Base-by-base conservation (phyloP, 2,797 vertebrate genomes). In the Otus scops region DNA sequence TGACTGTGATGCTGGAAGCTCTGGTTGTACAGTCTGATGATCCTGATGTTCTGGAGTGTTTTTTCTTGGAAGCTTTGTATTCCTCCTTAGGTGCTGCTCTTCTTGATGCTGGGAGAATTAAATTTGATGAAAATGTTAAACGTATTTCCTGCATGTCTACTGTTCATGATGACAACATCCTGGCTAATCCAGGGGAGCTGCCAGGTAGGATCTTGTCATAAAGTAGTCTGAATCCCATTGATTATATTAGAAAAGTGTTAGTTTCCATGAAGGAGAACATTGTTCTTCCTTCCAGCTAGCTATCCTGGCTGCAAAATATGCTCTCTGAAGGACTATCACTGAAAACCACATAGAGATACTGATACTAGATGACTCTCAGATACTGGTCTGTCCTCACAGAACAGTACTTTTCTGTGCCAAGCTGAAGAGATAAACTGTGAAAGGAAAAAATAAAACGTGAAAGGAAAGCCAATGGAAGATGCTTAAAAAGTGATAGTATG, bases 51-150 rank as follows among this genome's bases (percentile, higher is more conserved):
- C 95, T 99, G 76, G 99, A 99, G 94, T 98, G 99, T 97, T 98
- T 97, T 96, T 99, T 99, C 96, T 95, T 99, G 85, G 99, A 99
- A 97, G 99, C 99, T 34, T 97, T 99, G 45, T 99, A 98, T 96
- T 99, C 98, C 73, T 99, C 99, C 5, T 97, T 99, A 24, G 99
- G 99, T 5, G 99, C 98, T 56, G 88, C 98, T 13, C 97, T 99
- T 75, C 94, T 99, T 7, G 99, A 99, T 45, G 89, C 74, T 1
- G 98, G 96, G 43, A 98, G 98, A 95, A 56, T 90, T 26, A 98
- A 97, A 87, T 99, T 99, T 95, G 99, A 99, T 48, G 98, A 98
- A n/a, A 96, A 98, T 0, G 89, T 99, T 32, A 99, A 99, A 97
- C 98, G 61, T 32, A 86, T 99, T 61, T 99, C 99, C 43, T 97